A percentile compares a stretch with the other conserved stretches of the same genome.
Evolutionary conservation across 2,888 invertebrate genomes (phyloP).

Genomic region (Monoplex corrugatus): DNA sequence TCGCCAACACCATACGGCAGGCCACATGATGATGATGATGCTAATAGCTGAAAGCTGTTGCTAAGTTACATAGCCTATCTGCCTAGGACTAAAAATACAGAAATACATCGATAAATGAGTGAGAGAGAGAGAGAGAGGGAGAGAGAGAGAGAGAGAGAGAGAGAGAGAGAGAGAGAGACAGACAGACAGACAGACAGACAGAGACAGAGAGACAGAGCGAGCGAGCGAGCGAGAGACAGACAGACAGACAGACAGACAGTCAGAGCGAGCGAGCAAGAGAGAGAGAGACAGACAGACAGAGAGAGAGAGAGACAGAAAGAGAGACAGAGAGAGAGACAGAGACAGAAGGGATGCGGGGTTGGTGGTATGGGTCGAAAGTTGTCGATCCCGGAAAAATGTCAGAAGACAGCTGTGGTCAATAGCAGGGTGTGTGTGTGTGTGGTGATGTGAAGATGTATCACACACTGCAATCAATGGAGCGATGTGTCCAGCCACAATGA

Average conservation of each 20-base stretch:
- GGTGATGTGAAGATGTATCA: too few species aligned
- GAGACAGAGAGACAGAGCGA: not conserved
- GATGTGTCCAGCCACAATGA: too few species aligned
- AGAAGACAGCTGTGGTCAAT: too few species aligned
- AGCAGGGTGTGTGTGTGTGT: too few species aligned
- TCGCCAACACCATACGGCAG: too few species aligned
- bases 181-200: not conserved
- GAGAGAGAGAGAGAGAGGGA: slow-evolving; percentile 29
- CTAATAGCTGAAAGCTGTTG: too few species aligned
- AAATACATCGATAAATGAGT: not conserved
- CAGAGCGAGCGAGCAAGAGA: slow-evolving; percentile 29
- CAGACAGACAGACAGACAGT: slow-evolving; percentile 47
- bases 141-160: slow-evolving; percentile 23
- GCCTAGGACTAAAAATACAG: not conserved
- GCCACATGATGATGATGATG: too few species aligned
- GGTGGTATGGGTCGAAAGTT: too few species aligned
- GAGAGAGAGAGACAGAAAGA: not conserved
- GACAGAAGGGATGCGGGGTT: not conserved
- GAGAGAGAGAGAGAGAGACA: slow-evolving; percentile 12
- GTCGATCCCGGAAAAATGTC: too few species aligned
- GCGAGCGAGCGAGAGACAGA: slow-evolving; percentile 37
- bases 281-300: not conserved
- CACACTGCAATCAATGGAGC: too few species aligned
- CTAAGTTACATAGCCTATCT: too few species aligned
- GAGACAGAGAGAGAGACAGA: slow-evolving; percentile 3